A percentile compares a stretch with the other conserved stretches of the same genome.
Evolutionary conservation across 2,113 vertebrate species (phyloP).

Genomic region (Gnathonemus longibarbis): DNA sequence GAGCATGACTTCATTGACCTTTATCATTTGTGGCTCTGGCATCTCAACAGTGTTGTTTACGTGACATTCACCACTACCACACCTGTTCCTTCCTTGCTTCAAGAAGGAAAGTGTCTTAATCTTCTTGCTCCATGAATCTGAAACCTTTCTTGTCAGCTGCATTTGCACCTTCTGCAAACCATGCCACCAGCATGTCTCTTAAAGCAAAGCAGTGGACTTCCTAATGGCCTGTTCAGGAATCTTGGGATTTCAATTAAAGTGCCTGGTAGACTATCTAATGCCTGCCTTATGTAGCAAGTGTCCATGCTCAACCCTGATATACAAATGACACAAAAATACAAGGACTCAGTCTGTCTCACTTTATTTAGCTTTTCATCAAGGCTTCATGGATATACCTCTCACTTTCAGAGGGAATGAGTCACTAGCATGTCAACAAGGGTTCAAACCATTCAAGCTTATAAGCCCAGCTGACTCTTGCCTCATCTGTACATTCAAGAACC

Average conservation of each 20-base stretch:
- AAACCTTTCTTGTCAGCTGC: background rate
- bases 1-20: background rate
- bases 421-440: background rate
- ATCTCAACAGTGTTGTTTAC: background rate
- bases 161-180: background rate
- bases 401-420: background rate
- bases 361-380: background rate
- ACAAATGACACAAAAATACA: background rate
- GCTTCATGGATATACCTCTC: background rate
- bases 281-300: background rate
- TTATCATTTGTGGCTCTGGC: background rate
- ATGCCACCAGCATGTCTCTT: background rate
- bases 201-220: background rate
- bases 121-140: background rate
- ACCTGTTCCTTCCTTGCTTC: constrained; percentile 61
- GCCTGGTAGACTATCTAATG: background rate
- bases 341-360: background rate
- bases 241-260: background rate
- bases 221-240: background rate
- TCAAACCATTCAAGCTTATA: background rate
- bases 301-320: background rate
- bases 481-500: background rate
- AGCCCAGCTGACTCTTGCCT: background rate
- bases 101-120: background rate
- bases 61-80: constrained; percentile 38